Evolutionary conservation across 2,797 vertebrate species (phyloP), one percentile per base, ranked within the genome.

Genomic region (Peromyscus aztecus): DNA sequence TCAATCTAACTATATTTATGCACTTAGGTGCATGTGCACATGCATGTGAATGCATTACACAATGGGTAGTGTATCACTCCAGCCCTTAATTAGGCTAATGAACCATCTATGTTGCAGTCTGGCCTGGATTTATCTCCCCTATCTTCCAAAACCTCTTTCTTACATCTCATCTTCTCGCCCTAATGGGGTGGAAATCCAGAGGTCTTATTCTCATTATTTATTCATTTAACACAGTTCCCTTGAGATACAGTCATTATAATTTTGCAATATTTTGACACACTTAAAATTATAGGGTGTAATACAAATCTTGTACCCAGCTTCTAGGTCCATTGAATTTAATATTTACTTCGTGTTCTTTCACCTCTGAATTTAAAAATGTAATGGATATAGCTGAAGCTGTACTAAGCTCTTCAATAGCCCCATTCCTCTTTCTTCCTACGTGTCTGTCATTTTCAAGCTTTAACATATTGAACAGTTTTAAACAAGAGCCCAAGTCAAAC

Each of bases 281-380:
- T 96, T 97, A 88, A 90, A 94, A 71, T 75, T 83, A 82, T 52
- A 92, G 31, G 40, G n/a, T 65, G 27, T 81, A 91, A 93, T 43
- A 55, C 16, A 69, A 90, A 3, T 55, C 6, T 23, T 61, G 31
- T 67, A 73, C 21, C 12, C 29, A 91, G 82, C 34, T 89, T n/a
- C 31, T 96, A 63, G 73, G 9, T 89, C 29, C 61, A 80, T 83
- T 92, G 69, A 83, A 81, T 76, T 95, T 69, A 83, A 87, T 52
- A 80, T 95, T 94, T 93, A 29, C 31, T 43, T 67, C 81, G 65
- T 19, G 69, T 69, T 94, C 11, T 82, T 93, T 87, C 14, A 34
- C 69, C 81, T 94, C 93, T 61, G 69, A 89, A 81, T 91, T 94
- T 73, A 2, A 89, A 84, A 83, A 46, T 5, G 10, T 86, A 82